Conservation (phyloP, 2,888 invertebrate species). For the Sepiola atlantica region DNA sequence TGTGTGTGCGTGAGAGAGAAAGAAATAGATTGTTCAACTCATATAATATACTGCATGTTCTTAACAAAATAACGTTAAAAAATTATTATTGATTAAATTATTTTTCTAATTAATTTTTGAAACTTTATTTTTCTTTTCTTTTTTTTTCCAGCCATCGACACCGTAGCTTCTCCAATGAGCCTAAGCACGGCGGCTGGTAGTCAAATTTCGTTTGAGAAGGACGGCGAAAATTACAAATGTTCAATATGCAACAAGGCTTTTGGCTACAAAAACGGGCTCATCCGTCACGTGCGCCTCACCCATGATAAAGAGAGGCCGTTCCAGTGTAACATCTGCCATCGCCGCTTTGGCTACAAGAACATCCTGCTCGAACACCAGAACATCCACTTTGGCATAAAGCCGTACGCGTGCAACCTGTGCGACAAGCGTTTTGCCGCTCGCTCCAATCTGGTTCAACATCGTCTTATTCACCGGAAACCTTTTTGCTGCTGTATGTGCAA, state of each 20-base stretch:
- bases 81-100: not conserved
- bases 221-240: conserved; percentile 58
- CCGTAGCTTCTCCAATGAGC: conserved; percentile 20
- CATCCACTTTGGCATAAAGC: conserved; percentile 69
- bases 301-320: conserved; percentile 61
- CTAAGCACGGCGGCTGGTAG: conserved; percentile 41
- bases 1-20: no score
- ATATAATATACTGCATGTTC: no score
- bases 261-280: conserved; percentile 67
- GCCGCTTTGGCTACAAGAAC: conserved; percentile 69
- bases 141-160: not conserved
- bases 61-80: no score
- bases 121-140: not conserved
- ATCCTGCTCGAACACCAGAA: conserved; percentile 70
- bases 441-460: conserved; percentile 68
- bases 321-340: conserved; percentile 60
- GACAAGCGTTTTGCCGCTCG: conserved; percentile 68
- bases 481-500: conserved; percentile 64
- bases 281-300: conserved; percentile 64
- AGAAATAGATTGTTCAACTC: no score
- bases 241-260: conserved; percentile 65
- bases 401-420: conserved; percentile 68
- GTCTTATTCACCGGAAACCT: conserved; percentile 65
- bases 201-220: conserved; percentile 41
- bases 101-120: not conserved